A percentile compares a stretch with the other conserved stretches of the same genome.
phyloP scores from a whole-genome alignment of 2,888 invertebrate species.

The Torymus auratus region DNA sequence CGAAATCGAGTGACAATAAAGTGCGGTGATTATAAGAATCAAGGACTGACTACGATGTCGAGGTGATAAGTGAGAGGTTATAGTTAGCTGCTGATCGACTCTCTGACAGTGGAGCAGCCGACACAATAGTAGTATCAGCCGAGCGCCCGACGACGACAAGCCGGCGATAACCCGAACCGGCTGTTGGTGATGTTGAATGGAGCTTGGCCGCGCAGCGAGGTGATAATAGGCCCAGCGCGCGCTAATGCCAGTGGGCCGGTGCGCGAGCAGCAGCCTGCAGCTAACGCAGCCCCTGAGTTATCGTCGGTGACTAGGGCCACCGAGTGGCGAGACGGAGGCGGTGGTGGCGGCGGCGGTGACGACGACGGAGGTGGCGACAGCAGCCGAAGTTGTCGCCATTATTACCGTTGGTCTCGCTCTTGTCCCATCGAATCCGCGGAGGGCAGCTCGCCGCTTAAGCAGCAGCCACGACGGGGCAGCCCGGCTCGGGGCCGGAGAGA shows the following conservation, averaged over 20 bases:
- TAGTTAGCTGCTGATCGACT: too few species aligned
- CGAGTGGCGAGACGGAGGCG: conserved; percentile 26
- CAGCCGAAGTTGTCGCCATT: not conserved
- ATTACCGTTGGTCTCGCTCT: too few species aligned
- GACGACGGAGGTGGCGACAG: not conserved
- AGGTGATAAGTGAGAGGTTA: too few species aligned
- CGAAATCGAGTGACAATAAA: too few species aligned
- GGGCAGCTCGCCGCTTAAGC: conserved; percentile 9
- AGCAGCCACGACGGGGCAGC: conserved; percentile 72
- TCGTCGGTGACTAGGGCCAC: conserved; percentile 51
- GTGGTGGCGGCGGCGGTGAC: not conserved
- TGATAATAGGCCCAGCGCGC: conserved; percentile 41
- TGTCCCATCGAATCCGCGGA: not conserved
- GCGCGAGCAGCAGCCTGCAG: not conserved
- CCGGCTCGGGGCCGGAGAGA: conserved; percentile 73
- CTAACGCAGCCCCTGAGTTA: not conserved
- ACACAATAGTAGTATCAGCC: too few species aligned
- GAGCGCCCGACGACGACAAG: not conserved
- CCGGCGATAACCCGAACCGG: conserved; percentile 26
- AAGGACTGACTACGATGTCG: too few species aligned
- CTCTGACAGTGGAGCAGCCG: too few species aligned
- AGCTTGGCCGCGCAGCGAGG: conserved; percentile 48
- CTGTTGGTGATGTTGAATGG: conserved; percentile 58
- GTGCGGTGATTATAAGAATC: too few species aligned
- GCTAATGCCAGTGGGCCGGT: conserved; percentile 35